Base-by-base conservation (phyloP, 92 coral and sea anemone genomes). In the Parazoanthus swiftii region DNA sequence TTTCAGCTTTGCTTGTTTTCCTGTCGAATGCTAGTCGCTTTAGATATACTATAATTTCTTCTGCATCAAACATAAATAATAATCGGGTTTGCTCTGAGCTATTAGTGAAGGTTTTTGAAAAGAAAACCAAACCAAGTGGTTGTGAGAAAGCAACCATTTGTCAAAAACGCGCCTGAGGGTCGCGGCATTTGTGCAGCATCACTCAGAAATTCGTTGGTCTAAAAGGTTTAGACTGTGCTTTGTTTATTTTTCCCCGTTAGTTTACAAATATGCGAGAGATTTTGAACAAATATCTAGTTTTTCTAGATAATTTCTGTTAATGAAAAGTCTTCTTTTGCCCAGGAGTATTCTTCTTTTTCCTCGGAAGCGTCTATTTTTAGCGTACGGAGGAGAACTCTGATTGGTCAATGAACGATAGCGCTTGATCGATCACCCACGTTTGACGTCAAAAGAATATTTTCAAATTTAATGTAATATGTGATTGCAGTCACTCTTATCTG, bases 331-430 rank as follows among this genome's bases (percentile, higher is more conserved):
- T 5, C 26, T 71, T 35, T n/a, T 42, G 37, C 50, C 15, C 33
- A 13, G 38, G 23, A 23, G 44, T 46, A 25, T n/a, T 48, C 51
- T 82, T 18, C 9, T 14, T 16, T 80, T 33, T 71, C 42, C 20
- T 46, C 79, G 79, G 79, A 75, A 75, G 79, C n/a, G 46, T 84
- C 87, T 84, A 84, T 84, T 84, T 84, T 84, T 84, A 46, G 87
- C 46, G 36, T 65, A 18, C 25, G 29, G n/a, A 43, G 13, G 54
- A 25, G 44, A 46, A 56, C 71, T 84, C 59, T 84, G 68, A 84
- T 84, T 84, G 87, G 87, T 13, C 11, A 18, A 44, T 20, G 58
- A 70, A 84, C 77, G 71, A 84, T 84, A n/a, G 78, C 6, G 26
- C 79, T 72, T 71, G 79, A 84, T 84, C 87, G 56, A 10, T 84